A percentile compares a stretch with the other conserved stretches of the same genome.
Evolutionary conservation across 2,888 invertebrate genomes (phyloP).

Genomic region (Volucella bombylans): DNA sequence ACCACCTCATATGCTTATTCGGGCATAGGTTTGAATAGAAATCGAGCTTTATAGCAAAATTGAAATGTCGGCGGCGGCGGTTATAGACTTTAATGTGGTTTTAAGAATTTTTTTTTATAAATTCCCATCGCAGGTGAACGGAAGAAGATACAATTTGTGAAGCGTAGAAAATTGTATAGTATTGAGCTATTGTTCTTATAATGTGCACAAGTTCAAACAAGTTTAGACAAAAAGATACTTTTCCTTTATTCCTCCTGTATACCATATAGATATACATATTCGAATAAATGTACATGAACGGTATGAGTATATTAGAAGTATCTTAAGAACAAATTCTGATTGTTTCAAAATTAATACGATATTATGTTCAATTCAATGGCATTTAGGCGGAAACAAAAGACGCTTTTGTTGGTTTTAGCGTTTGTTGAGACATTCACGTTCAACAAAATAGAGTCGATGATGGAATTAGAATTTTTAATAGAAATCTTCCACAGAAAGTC

Average conservation of each 20-base stretch:
- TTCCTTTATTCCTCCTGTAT: conserved; percentile 5
- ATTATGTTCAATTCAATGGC: conserved; percentile 34
- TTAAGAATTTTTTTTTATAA: conserved; percentile 42
- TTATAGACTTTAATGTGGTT: conserved; percentile 62
- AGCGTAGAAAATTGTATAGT: conserved; percentile 2
- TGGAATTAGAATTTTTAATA: conserved; percentile 25
- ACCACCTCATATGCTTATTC: conserved; percentile 4
- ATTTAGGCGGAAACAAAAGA: conserved; percentile 48
- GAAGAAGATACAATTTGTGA: conserved; percentile 44
- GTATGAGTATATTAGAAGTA: background rate
- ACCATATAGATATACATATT: no score
- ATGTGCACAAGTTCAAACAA: conserved; percentile 48
- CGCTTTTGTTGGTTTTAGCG: conserved; percentile 33
- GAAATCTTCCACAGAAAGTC: background rate
- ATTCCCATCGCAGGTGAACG: conserved; percentile 46
- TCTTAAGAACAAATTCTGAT: conserved; percentile 21
- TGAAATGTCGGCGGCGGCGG: conserved; percentile 68
- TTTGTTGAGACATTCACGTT: conserved; percentile 22
- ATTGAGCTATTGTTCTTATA: conserved; percentile 46
- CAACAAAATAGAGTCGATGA: conserved; percentile 9
- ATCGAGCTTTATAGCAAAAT: conserved; percentile 29
- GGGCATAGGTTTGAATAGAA: conserved; percentile 14
- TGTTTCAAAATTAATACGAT: conserved; percentile 42
- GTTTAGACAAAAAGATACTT: conserved; percentile 31
- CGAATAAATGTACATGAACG: no score